phyloP scores from a whole-genome alignment of 2,888 invertebrate genomes.

The Tachina fera region DNA sequence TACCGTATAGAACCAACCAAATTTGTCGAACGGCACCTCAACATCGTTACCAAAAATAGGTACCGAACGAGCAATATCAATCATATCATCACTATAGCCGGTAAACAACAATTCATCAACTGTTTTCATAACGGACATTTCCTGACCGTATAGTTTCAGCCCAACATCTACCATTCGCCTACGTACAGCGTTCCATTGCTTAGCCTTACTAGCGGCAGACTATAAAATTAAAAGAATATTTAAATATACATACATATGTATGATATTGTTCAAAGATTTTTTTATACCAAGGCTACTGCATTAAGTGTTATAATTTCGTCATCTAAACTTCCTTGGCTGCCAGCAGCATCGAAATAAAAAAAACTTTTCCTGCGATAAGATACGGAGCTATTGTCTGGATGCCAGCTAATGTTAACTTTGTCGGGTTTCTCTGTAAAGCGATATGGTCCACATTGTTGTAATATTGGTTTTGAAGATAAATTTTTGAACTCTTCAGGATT shows the following conservation, averaged over 20 bases:
- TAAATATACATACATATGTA: neutral
- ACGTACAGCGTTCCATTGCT: constrained; percentile 85
- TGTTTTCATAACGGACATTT: constrained; percentile 85
- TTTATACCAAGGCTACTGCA: constrained; percentile 89
- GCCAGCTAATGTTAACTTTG: constrained; percentile 89
- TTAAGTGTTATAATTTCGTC: constrained; percentile 84
- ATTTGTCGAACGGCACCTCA: constrained; percentile 88
- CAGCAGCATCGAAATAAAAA: constrained; percentile 85
- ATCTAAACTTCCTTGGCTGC: constrained; percentile 75
- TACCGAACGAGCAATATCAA: constrained; percentile 86
- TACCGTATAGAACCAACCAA: constrained; percentile 93
- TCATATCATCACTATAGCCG: constrained; percentile 90
- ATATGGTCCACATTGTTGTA: constrained; percentile 86
- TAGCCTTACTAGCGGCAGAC: constrained; percentile 84
- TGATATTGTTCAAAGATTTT: neutral
- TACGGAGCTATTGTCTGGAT: constrained; percentile 88
- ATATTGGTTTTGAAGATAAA: constrained; percentile 84
- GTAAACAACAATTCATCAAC: constrained; percentile 90
- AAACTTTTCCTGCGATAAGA: constrained; percentile 87
- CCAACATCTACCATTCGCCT: constrained; percentile 86
- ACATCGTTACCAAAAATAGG: constrained; percentile 84
- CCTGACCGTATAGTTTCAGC: constrained; percentile 85
- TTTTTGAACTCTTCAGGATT: constrained; percentile 87
- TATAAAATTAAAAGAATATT: constrained; percentile 73
- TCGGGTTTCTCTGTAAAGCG: constrained; percentile 86